Base-by-base conservation (phyloP, 2,113 vertebrate species). In the Misgurnus mizolepis region DNA sequence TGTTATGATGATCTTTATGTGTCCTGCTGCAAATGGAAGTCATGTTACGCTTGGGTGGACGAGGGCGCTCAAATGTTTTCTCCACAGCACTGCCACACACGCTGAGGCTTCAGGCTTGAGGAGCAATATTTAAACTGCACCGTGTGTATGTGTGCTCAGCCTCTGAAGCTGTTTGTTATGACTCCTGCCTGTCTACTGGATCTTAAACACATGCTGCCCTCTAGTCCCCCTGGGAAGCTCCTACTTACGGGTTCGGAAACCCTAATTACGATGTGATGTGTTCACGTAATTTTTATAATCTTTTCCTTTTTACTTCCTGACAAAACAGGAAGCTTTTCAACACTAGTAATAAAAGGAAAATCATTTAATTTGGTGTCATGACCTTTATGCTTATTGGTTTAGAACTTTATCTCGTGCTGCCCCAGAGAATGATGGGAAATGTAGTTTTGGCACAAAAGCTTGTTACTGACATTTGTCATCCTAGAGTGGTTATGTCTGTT, bases 1-100 rank as follows among this genome's bases (percentile, higher is more conserved):
- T 87, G 85, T 91, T 90, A 87, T 86, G 82, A 73, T 84, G 84
- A 86, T 89, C 89, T 91, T 91, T 89, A 89, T 91, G 89, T 90
- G 84, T 92, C 89, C 86, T 90, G 86, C 89, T 91, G 87, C 89
- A 88, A 86, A 90, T 88, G 85, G 87, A 91, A 89, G 89, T 88
- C 85, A 76, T 89, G 87, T 89, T 85, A 87, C 82, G 81, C 84
- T 87, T 84, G 81, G 84, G 68, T 78, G 82, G 80, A 78, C 78
- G 78, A 65, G 80, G 62, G 83, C 67, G 80, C 86, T 88, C 79
- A 85, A 80, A 84, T 88, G 85, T 85, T 82, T 85, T 83, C 80
- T 82, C 47, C 85, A 43, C 68, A 66, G 74, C 64, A n/a, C 50
- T 60, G 53, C 55, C 65, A 67, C 53, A 76, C 65, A 62, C 6